Conservation (phyloP, 2,797 vertebrate species). For the Protosalanx chinensis region DNA sequence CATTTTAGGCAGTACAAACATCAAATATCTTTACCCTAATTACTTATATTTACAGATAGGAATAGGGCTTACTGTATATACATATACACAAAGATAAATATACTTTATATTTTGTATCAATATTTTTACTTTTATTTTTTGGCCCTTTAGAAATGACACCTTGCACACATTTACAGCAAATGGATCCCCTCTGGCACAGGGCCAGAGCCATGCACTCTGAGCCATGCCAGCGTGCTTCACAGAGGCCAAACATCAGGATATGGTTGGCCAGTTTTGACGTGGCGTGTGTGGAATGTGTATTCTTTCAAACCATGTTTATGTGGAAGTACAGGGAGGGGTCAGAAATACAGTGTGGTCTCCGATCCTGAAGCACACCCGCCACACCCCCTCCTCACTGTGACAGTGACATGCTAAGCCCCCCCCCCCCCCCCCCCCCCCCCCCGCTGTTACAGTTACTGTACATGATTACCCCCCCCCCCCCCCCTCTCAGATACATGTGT, state of each 20-base stretch:
- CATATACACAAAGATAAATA: background rate
- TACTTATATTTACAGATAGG: conserved; percentile 54
- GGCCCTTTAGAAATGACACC: background rate
- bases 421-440: background rate
- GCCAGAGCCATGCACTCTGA: conserved; percentile 19
- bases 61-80: background rate
- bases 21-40: conserved; percentile 47
- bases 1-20: background rate
- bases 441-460: background rate
- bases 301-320: conserved; percentile 31
- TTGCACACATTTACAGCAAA: conserved; percentile 39
- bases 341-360: background rate
- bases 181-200: conserved; percentile 35
- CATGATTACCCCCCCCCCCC: background rate
- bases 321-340: conserved; percentile 20
- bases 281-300: conserved; percentile 55
- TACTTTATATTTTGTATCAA: background rate
- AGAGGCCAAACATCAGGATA: conserved; percentile 45
- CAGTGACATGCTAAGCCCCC: conserved; percentile 4
- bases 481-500: background rate
- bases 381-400: too few species aligned
- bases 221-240: conserved; percentile 30
- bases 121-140: background rate
- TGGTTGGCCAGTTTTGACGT: conserved; percentile 31
- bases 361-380: conserved; percentile 5